Evolutionary conservation across 2,797 vertebrate species (phyloP).

Genomic region (Caiman crocodilus): DNA sequence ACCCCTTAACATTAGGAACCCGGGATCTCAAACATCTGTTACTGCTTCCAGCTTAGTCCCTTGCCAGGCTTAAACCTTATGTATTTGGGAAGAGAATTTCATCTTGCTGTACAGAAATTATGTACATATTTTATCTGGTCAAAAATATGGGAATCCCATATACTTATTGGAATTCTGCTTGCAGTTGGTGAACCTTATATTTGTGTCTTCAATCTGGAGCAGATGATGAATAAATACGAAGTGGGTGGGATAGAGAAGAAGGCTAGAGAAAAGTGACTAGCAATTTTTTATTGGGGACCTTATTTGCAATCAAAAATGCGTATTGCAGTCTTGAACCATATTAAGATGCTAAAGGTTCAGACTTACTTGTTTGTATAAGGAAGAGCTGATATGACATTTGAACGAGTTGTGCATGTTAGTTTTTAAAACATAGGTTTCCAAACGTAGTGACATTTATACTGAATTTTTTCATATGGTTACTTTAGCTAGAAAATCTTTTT

Average conservation of each 20-base stretch:
- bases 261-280: neutral
- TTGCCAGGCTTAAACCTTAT: constrained; percentile 50
- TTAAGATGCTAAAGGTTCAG: neutral
- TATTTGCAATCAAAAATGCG: constrained; percentile 42
- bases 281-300: constrained; percentile 30
- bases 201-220: neutral
- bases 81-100: constrained; percentile 53
- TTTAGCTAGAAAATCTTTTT: constrained; percentile 64
- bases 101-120: constrained; percentile 50
- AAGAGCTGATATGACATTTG: neutral
- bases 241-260: neutral
- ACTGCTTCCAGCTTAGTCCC: constrained; percentile 39
- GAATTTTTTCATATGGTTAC: constrained; percentile 52
- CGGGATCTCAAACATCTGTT: constrained; percentile 53
- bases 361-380: neutral
- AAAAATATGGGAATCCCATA: neutral
- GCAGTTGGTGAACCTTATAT: constrained; percentile 19
- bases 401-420: neutral
- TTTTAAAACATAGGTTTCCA: constrained; percentile 29
- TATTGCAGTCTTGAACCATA: constrained; percentile 14
- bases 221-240: constrained; percentile 6
- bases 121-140: constrained; percentile 7
- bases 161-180: constrained; percentile 29
- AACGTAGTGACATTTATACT: constrained; percentile 42
- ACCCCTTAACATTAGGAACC: constrained; percentile 43